A percentile compares a stretch with the other conserved stretches of the same genome.
Conservation (phyloP, 2,888 invertebrate species). For the Synanthedon tipuliformis region DNA sequence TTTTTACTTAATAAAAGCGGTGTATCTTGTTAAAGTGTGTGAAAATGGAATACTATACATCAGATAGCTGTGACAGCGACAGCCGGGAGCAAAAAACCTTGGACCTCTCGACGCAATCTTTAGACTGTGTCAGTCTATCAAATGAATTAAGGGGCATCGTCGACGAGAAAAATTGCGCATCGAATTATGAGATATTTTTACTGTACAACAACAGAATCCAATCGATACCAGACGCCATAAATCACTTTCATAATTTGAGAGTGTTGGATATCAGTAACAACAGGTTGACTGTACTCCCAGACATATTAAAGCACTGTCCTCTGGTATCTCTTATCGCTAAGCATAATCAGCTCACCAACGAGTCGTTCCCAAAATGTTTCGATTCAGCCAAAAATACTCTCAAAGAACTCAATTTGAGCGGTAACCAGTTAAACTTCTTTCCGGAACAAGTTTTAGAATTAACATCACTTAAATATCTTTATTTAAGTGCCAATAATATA, state of each 20-base stretch:
- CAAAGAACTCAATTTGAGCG: constrained; percentile 93
- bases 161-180: constrained; percentile 69
- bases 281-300: constrained; percentile 80
- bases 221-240: constrained; percentile 73
- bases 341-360: constrained; percentile 87
- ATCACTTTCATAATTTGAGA: constrained; percentile 78
- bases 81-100: constrained; percentile 77
- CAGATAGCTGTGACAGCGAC: constrained; percentile 86
- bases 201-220: constrained; percentile 88
- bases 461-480: constrained; percentile 81
- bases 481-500: constrained; percentile 91
- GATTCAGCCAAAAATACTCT: constrained; percentile 72
- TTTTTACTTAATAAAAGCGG: constrained; percentile 6
- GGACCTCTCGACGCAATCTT: constrained; percentile 67
- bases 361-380: constrained; percentile 90
- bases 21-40: constrained; percentile 3
- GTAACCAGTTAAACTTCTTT: constrained; percentile 85
- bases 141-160: constrained; percentile 72
- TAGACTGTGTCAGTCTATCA: constrained; percentile 71
- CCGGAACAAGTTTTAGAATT: constrained; percentile 90
- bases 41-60: constrained; percentile 83
- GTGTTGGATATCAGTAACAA: constrained; percentile 91
- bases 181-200: constrained; percentile 78
- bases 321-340: constrained; percentile 86
- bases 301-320: constrained; percentile 79